These are phyloP conservation scores for Colletes gigas DNA, from an alignment of 1,140 invertebrate genomes.

Conservation along the genomic window DNA sequence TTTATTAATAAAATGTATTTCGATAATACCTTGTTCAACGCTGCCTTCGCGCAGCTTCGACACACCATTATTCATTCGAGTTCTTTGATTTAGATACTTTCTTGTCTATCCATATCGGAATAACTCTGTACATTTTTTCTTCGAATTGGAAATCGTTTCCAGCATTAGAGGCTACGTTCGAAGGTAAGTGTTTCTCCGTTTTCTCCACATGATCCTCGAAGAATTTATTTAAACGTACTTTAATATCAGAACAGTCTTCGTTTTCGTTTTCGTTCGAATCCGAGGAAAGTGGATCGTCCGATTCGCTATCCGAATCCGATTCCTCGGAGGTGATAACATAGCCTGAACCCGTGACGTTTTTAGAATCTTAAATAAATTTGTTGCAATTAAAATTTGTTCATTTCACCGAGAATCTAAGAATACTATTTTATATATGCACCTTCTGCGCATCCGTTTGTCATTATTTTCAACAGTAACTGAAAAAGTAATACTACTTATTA, in stretches of 20 bases:
- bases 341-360: not conserved
- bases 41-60: not conserved
- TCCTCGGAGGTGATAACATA: slow-evolving; percentile 11
- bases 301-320: not conserved
- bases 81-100: not conserved
- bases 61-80: not conserved
- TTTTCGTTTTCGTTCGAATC: not conserved
- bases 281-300: not conserved
- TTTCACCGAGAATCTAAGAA: not conserved
- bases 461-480: slow-evolving; percentile 48
- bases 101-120: slow-evolving; percentile 29
- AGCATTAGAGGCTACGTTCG: not conserved
- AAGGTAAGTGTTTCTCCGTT: not conserved
- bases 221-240: slow-evolving; percentile 11
- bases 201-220: not conserved
- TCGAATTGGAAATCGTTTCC: not conserved
- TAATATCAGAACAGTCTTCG: not conserved
- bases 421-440: slow-evolving; percentile 3
- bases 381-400: not conserved
- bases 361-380: not conserved
- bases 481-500: not conserved
- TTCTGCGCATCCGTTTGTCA: slow-evolving; percentile 36
- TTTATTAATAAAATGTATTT: slow-evolving; percentile 67
- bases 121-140: slow-evolving; percentile 53
- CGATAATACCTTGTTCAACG: not conserved